Evolutionary conservation across 2,113 vertebrate genomes (phyloP), one percentile per base, ranked within the genome.

Genomic region (Macquaria australasica): DNA sequence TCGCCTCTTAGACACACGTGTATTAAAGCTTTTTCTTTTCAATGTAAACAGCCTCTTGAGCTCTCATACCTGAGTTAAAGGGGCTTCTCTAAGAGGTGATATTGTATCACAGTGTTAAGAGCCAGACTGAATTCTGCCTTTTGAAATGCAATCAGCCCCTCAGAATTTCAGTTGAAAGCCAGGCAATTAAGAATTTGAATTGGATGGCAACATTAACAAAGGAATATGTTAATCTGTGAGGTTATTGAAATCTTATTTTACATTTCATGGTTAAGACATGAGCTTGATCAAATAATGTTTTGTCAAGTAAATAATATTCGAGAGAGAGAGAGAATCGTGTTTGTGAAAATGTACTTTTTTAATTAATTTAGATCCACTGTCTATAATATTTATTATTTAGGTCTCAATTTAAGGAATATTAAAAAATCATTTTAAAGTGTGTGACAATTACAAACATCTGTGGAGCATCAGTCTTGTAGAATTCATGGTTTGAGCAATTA

Each of bases 141-240:
- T 94, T 94, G 94, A 95, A 94, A 94, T 94, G 93, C 94, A 95
- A 94, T 94, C 93, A 94, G 92, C 80, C 62, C 76, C 84, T 89
- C 89, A 90, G 82, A 93, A 91, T 91, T 88, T 75, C 79, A 86
- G 83, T 87, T 95, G 93, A 95, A 95, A 94, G 94, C 73, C 41
- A 12, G 84, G 92, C 87, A 92, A 94, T 95, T 94, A 94, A 73
- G 88, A 91, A 85, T 90, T 73, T 88, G 89, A 94, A 94, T 93
- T 80, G 88, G 86, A 84, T 82, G 90, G 83, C 82, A 76, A 91
- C 86, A 86, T 89, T 86, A 28, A 91, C 89, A 93, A 91, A 93
- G 91, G 83, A 15, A 88, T 91, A 92, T 92, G 91, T 84, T 92
- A 89, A 93, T 91, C 76, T 90, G 81, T 58, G 79, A 84, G 88